A percentile compares a stretch with the other conserved stretches of the same genome.
phyloP scores from a whole-genome alignment of 2,113 vertebrate species.

The Smithornis capensis region DNA sequence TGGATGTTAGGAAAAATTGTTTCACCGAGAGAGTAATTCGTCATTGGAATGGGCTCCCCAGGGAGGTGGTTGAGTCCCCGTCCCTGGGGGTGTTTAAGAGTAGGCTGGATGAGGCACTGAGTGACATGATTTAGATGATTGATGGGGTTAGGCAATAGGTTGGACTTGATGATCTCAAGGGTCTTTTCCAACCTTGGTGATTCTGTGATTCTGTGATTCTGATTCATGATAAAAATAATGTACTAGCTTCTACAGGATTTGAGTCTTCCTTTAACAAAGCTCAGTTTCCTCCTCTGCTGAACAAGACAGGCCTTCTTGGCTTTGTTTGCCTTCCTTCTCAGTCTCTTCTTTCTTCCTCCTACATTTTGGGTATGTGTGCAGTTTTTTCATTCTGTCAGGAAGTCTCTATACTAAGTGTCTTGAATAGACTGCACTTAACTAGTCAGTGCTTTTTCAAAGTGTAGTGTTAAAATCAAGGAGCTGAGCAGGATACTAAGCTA shows the following conservation, averaged over 20 bases:
- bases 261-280: not conserved
- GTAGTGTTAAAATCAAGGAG: not conserved
- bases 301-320: not conserved
- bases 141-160: too few relatives aligned
- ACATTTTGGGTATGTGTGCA: not conserved
- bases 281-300: slow-evolving; percentile 4
- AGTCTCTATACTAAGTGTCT: not conserved
- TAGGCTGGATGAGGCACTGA: too few relatives aligned
- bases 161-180: too few relatives aligned
- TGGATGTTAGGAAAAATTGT: too few relatives aligned
- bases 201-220: too few relatives aligned
- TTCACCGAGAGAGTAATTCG: too few relatives aligned
- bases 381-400: not conserved
- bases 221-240: not conserved
- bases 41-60: too few relatives aligned
- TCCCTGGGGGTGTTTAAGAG: too few relatives aligned
- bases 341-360: not conserved
- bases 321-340: slow-evolving; percentile 16
- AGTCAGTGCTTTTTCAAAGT: not conserved
- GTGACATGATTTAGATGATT: too few relatives aligned
- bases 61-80: too few relatives aligned
- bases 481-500: not conserved
- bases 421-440: not conserved
- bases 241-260: not conserved
- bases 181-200: too few relatives aligned